These are phyloP conservation scores for Cydia pomonella DNA, from an alignment of 1,140 invertebrate genomes.

Conservation along the genomic window DNA sequence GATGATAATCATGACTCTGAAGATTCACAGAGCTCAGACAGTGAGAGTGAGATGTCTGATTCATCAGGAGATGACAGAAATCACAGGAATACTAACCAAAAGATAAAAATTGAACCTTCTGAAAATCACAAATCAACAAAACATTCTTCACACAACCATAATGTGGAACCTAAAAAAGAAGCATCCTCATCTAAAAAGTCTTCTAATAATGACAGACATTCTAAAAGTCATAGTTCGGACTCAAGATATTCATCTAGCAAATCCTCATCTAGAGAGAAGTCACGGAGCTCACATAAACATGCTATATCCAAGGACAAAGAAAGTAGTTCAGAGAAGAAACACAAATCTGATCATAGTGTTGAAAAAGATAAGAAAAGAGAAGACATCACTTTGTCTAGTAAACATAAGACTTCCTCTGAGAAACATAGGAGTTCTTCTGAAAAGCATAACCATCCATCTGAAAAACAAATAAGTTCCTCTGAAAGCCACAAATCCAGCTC, in stretches of 20 bases:
- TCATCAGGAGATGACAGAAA: constrained; percentile 59
- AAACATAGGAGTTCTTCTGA: constrained; percentile 45
- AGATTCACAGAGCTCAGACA: constrained; percentile 60
- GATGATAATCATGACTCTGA: constrained; percentile 58
- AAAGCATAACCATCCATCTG: constrained; percentile 49
- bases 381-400: constrained; percentile 43
- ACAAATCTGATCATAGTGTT: constrained; percentile 49
- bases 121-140: constrained; percentile 50
- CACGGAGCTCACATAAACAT: constrained; percentile 50
- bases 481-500: constrained; percentile 45
- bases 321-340: constrained; percentile 47
- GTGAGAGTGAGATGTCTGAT: constrained; percentile 62
- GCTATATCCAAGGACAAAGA: constrained; percentile 53
- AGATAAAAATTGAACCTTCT: constrained; percentile 47
- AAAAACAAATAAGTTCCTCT: constrained; percentile 44
- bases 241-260: constrained; percentile 52
- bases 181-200: constrained; percentile 53
- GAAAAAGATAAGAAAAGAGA: constrained; percentile 55
- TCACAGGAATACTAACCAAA: constrained; percentile 45
- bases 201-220: constrained; percentile 51
- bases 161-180: constrained; percentile 51
- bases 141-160: constrained; percentile 50
- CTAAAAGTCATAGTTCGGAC: constrained; percentile 49
- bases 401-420: constrained; percentile 42
- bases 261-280: constrained; percentile 53